Evolutionary conservation across 2,888 invertebrate species (phyloP), one percentile per base, ranked within the genome.

Genomic region (Helleia helle): DNA sequence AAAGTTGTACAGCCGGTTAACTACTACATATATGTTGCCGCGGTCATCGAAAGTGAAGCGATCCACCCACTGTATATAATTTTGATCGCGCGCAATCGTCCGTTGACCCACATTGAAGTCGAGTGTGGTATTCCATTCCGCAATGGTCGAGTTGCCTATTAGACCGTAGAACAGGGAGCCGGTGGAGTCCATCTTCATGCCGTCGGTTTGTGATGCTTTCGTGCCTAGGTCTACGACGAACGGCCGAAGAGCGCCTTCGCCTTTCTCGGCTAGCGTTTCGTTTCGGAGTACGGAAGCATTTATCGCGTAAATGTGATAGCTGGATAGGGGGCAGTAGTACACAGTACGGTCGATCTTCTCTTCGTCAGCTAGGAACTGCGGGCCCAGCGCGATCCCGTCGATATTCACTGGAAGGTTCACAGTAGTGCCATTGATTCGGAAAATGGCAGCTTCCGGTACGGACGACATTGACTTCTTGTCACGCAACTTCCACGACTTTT

Each of bases 51-150:
- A 90, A 43, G 88, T 85, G 62, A 92, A 91, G 2, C 90, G 87
- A 58, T 90, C 91, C 0, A 90, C 87, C 92, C 92, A 93, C 63
- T 92, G 92, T 49, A 92, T 87, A 55, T 87, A 88, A 43, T 84
- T 86, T 30, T 87, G 81, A 62, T 92, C 92, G 51, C 88, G 86
- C 3, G 90, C 89, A 44, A 93, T 88, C 15, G 90, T 84, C 28
- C 87, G 85, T 62, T 90, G 90, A 13, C 88, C 88, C 42, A 73
- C 73, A 31, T 77, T 79, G 56, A 90, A 89, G 29, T 87, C 75
- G 14, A 76, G 65, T 15, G 81, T 85, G 0, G 88, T 87, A 63
- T 93, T 89, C 91, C 92, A 93, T 69, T 87, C 88, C 8, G 89
- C 89, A 36, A 93, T 87, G 13, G 90, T 89, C 47, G 90, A 90